Evolutionary conservation across 2,797 vertebrate genomes (phyloP).

Genomic region (Margarornis squamiger): DNA sequence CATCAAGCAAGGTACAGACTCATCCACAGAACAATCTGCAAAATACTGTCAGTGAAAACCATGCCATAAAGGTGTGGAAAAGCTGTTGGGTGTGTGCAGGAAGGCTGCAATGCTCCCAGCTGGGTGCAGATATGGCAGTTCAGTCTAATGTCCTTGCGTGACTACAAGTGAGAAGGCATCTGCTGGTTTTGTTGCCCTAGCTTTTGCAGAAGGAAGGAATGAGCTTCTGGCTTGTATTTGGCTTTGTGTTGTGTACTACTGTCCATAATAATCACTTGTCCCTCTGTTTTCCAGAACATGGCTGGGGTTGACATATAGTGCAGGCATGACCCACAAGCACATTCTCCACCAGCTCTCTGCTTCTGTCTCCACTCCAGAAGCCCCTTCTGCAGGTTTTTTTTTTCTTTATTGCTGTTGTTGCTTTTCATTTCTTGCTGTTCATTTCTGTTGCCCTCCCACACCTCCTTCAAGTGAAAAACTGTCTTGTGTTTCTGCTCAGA

Average conservation of each 20-base stretch:
- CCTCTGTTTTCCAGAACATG: not conserved
- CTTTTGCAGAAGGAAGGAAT: not conserved
- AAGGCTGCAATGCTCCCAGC: not conserved
- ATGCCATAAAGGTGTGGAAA: not conserved
- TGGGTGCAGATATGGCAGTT: not conserved
- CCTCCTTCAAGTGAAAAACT: not conserved
- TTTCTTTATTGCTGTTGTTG: not conserved
- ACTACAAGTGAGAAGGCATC: not conserved
- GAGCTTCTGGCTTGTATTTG: not conserved
- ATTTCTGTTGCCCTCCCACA: not conserved
- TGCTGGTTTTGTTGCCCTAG: not conserved
- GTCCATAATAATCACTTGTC: not conserved
- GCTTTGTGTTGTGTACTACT: not conserved
- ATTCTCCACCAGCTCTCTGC: not conserved
- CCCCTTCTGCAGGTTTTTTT: not conserved
- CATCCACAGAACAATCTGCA: not conserved
- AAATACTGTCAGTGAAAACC: not conserved
- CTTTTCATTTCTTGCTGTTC: slow-evolving; percentile 1
- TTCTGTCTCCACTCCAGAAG: not conserved
- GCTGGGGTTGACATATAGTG: not conserved
- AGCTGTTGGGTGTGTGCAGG: not conserved
- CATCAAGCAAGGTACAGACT: not conserved
- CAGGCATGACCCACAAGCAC: not conserved
- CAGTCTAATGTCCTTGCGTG: not conserved
- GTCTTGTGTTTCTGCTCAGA: not conserved